Conservation (phyloP, 2,888 invertebrate species). For the Noctua comes region DNA sequence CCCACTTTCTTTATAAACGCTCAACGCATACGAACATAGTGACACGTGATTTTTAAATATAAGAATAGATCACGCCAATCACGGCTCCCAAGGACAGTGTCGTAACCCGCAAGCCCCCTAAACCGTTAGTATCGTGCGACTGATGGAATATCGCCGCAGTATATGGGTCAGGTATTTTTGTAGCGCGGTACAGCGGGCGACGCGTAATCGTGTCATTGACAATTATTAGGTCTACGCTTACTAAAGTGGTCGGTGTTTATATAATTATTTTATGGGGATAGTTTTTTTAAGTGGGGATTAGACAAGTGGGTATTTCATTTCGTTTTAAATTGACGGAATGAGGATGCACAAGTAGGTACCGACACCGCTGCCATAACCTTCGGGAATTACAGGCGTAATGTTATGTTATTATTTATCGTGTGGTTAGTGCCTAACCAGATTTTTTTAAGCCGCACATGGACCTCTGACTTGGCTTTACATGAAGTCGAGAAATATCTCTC, state of each 20-base stretch:
- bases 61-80: neutral
- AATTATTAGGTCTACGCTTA: constrained; percentile 17
- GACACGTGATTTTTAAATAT: neutral
- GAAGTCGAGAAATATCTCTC: too few relatives aligned
- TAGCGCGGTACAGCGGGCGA: constrained; percentile 40
- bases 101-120: neutral
- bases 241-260: neutral
- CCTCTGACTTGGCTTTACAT: too few relatives aligned
- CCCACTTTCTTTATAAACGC: too few relatives aligned
- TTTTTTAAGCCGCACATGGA: too few relatives aligned
- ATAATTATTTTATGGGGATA: constrained; percentile 3
- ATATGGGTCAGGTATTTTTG: constrained; percentile 63
- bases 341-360: too few relatives aligned
- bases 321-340: too few relatives aligned
- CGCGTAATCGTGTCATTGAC: constrained; percentile 61
- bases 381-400: too few relatives aligned
- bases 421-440: too few relatives aligned
- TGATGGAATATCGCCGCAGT: constrained; percentile 27
- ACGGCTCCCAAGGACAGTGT: constrained; percentile 4
- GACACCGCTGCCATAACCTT: too few relatives aligned
- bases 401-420: too few relatives aligned
- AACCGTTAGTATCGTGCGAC: neutral
- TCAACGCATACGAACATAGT: neutral
- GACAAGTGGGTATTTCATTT: too few relatives aligned
- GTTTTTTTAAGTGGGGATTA: neutral